Base-by-base conservation (phyloP, 2,113 vertebrate species). In the Carassius auratus region DNA sequence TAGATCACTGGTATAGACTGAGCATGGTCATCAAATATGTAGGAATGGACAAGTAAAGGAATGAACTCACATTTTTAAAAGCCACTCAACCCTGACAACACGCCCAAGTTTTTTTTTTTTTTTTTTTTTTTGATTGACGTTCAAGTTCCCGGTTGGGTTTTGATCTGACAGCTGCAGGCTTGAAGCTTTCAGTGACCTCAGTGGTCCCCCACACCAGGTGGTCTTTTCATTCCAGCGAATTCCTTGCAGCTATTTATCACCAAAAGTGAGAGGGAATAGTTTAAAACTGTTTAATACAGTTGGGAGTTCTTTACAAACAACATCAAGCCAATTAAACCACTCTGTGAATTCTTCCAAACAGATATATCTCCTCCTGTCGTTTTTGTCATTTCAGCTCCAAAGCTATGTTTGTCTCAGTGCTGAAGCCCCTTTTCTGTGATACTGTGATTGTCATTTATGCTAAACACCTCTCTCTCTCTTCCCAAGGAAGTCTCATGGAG, bases 361-460 rank as follows among this genome's bases (percentile, higher is more conserved):
- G 3, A 62, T 79, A 81, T 14, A 17, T 79, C 62, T 52, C 14
- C 61, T 52, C 8, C 13, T 69, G 74, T 77, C 9, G 30, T 38
- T 19, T 75, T 68, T 15, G 14, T n/a, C 13, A 30, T 62, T 66
- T 36, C 75, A 36, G 30, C 81, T 68, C 36, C 48, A 9, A 38
- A 57, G 68, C 26, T 52, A 13, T 74, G 38, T 55, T 45, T 59
- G 15, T 76, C 83, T 45, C 55, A 14, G 19, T 59, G 76, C 15
- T 21, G 23, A 68, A 68, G 14, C 79, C 62, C 23, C 14, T 19
- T 30, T 52, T 68, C 62, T 52, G 80, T n/a, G 86, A 89, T 87
- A 77, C 62, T 69, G 80, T n/a, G 88, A 89, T 89, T 81, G 84
- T 89, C 86, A 86, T 83, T 86, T 87, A 89, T 87, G 88, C 88